These are phyloP conservation scores for Incurvaria masculella DNA, from an alignment of 2,888 invertebrate species.

Conservation along the genomic window DNA sequence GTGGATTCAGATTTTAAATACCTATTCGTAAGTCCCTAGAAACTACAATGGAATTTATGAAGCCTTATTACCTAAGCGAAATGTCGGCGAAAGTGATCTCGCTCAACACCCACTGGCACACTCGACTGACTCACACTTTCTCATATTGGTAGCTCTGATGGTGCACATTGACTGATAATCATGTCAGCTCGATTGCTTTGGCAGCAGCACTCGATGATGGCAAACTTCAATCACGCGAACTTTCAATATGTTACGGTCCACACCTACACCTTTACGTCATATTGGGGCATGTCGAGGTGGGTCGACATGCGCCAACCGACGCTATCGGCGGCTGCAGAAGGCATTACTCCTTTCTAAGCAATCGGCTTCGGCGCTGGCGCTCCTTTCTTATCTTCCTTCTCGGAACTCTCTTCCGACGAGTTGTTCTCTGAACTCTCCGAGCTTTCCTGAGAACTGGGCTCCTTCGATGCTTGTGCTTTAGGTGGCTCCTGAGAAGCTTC, in stretches of 20 bases:
- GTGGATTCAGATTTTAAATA: conserved; percentile 43
- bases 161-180: too few species aligned
- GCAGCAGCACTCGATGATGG: too few species aligned
- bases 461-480: neutral
- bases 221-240: too few species aligned
- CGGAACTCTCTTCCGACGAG: conserved; percentile 2
- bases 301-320: conserved; percentile 53
- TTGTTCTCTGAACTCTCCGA: conserved; percentile 8
- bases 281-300: conserved; percentile 46
- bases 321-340: too few species aligned
- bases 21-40: conserved; percentile 52
- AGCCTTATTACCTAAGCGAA: conserved; percentile 28
- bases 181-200: too few species aligned
- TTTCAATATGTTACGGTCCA: too few species aligned
- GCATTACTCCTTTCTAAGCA: conserved; percentile 10
- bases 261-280: too few species aligned
- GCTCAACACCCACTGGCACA: conserved; percentile 17
- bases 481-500: neutral
- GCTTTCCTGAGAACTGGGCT: neutral
- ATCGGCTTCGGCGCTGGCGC: conserved; percentile 13
- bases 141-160: too few species aligned
- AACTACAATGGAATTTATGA: conserved; percentile 24
- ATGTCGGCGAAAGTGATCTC: conserved; percentile 15
- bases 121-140: conserved; percentile 21
- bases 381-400: conserved; percentile 14